Percentiles rank a stretch among this genome's conserved stretches.
phyloP scores from a whole-genome alignment of 2,888 invertebrate species.

The Tiliacea citrago region DNA sequence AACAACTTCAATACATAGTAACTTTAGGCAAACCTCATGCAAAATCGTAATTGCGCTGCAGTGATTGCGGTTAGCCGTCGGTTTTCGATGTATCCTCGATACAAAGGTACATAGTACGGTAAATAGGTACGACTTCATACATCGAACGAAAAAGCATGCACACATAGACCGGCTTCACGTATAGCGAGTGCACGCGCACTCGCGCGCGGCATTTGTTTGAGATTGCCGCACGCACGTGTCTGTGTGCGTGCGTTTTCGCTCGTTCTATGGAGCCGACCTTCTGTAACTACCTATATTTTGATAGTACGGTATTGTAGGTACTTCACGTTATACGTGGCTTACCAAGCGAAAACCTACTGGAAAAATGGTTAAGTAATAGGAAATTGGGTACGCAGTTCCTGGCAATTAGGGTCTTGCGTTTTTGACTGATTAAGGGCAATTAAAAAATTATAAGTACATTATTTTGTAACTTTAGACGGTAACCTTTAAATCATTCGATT shows the following conservation, averaged over 20 bases:
- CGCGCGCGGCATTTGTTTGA: not conserved
- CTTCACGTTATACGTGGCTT: conserved; percentile 24
- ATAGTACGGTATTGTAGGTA: not conserved
- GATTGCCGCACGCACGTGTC: not conserved
- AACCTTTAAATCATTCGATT: not conserved
- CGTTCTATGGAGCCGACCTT: not conserved
- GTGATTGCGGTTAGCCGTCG: conserved; percentile 24
- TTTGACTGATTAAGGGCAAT: not conserved
- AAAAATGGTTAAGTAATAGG: conserved; percentile 19
- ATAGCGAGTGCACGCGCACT: not conserved
- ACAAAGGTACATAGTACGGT: not conserved
- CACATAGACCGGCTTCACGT: not conserved
- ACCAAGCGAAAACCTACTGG: conserved; percentile 10
- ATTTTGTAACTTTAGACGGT: not conserved
- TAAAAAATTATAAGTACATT: not conserved
- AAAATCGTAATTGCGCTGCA: conserved; percentile 11
- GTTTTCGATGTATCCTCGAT: conserved; percentile 27
- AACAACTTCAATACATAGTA: not conserved
- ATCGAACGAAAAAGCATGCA: not conserved
- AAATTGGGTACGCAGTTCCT: not conserved
- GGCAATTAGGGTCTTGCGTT: not conserved
- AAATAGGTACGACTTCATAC: not conserved
- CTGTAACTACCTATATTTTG: not conserved
- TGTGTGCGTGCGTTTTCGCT: not conserved
- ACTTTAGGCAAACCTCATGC: not conserved